Evolutionary conservation across 1,140 invertebrate genomes (phyloP).

Genomic region (Drosophila tani): DNA sequence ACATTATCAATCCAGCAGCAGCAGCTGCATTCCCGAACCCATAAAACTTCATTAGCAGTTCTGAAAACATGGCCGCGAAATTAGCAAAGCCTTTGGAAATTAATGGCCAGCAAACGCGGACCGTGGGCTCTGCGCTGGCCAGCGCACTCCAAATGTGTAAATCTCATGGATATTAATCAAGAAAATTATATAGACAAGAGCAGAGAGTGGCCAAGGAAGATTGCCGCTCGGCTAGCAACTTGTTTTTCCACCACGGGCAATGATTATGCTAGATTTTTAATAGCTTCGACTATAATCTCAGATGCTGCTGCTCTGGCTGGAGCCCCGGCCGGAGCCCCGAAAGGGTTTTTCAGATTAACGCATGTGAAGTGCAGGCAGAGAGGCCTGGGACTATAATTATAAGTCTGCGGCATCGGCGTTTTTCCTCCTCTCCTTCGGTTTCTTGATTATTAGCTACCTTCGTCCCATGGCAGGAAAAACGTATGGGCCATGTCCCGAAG

Average conservation of each 20-base stretch:
- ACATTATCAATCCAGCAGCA: constrained; percentile 39
- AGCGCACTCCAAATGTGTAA: constrained; percentile 59
- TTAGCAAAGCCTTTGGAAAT: constrained; percentile 73
- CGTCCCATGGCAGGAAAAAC: constrained; percentile 22
- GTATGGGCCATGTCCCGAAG: constrained; percentile 46
- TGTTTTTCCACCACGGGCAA: constrained; percentile 52
- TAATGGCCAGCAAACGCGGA: constrained; percentile 59
- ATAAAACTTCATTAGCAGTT: constrained; percentile 79
- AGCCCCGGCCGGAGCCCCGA: constrained; percentile 18
- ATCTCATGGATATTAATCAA: constrained; percentile 81
- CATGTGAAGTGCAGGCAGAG: constrained; percentile 47
- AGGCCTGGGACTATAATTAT: constrained; percentile 64
- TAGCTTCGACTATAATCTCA: constrained; percentile 79
- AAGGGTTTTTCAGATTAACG: constrained; percentile 68
- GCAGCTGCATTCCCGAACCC: constrained; percentile 65
- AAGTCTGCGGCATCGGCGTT: constrained; percentile 33
- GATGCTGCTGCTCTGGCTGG: constrained; percentile 22
- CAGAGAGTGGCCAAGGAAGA: constrained; percentile 21
- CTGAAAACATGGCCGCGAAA: constrained; percentile 43
- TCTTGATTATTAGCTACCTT: constrained; percentile 81
- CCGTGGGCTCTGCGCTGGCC: not conserved
- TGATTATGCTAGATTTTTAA: constrained; percentile 82
- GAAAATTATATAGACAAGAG: constrained; percentile 75
- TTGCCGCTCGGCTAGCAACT: constrained; percentile 30
- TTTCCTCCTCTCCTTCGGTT: constrained; percentile 18